A percentile compares a stretch with the other conserved stretches of the same genome.
These are phyloP conservation scores for Lepus townsendii DNA, from an alignment of 2,797 vertebrate species.

Conservation along the genomic window DNA sequence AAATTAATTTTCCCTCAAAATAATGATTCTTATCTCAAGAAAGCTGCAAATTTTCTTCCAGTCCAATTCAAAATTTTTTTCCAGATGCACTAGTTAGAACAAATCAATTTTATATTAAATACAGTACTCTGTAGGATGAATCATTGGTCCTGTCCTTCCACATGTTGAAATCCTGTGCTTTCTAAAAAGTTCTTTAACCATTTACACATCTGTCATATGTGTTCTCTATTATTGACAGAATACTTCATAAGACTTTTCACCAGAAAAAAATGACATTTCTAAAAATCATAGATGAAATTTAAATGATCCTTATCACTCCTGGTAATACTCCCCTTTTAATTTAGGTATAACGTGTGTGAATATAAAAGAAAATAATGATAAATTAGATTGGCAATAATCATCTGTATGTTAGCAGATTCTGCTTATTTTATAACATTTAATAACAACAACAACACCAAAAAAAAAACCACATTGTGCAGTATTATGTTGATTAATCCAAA, in stretches of 20 bases:
- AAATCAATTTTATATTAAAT: conserved; percentile 54
- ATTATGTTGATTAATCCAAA: conserved; percentile 77
- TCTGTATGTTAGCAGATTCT: conserved; percentile 7
- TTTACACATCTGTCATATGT: conserved; percentile 43
- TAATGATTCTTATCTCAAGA: conserved; percentile 29
- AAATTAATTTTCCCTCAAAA: conserved; percentile 19
- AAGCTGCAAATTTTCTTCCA: conserved; percentile 26
- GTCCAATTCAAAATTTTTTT: conserved; percentile 14
- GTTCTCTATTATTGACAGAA: neutral
- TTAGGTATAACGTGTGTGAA: neutral
- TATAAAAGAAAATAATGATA: conserved; percentile 42
- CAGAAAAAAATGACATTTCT: neutral
- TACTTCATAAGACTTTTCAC: neutral
- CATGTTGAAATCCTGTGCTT: conserved; percentile 12
- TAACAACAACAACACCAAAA: neutral
- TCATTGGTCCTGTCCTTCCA: neutral
- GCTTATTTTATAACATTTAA: conserved; percentile 51
- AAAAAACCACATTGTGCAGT: conserved; percentile 57
- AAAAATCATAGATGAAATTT: conserved; percentile 46
- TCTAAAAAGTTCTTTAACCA: conserved; percentile 7
- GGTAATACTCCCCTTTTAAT: neutral
- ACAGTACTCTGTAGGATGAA: neutral
- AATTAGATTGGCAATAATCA: neutral
- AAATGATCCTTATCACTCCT: neutral
- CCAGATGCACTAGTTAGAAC: conserved; percentile 27